These are phyloP conservation scores for Ictidomys tridecemlineatus DNA, from an alignment of 2,113 vertebrate species.

Conservation along the genomic window DNA sequence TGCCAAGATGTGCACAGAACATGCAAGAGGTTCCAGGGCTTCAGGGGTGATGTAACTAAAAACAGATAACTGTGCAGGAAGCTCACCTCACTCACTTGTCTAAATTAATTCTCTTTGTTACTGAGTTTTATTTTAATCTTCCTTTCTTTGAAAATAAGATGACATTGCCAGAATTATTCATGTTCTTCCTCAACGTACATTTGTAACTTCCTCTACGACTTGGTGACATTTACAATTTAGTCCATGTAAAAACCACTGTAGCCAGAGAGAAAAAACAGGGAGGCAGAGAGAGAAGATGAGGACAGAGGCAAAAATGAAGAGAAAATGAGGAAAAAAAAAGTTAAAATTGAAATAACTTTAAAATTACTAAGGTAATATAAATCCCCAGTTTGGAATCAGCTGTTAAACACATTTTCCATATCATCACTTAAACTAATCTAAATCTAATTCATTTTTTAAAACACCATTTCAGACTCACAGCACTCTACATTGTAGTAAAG, in stretches of 20 bases:
- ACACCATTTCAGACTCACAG: neutral
- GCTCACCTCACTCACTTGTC: neutral
- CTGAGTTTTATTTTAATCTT: neutral
- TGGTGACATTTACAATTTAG: neutral
- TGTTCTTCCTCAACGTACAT: neutral
- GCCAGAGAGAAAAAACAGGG: neutral
- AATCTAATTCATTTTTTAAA: neutral
- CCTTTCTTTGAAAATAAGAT: conserved; percentile 6
- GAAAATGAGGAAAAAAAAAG: neutral
- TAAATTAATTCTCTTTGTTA: neutral
- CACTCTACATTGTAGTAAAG: neutral
- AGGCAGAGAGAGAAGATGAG: neutral
- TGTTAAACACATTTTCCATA: conserved; percentile 3
- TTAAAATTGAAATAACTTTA: neutral
- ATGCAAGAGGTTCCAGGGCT: neutral
- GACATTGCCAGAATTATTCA: neutral
- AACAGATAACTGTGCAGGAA: neutral
- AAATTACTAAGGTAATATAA: neutral
- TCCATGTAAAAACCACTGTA: neutral
- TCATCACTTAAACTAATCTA: neutral
- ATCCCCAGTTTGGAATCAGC: neutral
- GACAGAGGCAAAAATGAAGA: neutral
- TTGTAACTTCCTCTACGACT: neutral
- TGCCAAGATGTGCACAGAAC: neutral
- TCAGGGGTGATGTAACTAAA: neutral